Conservation (phyloP, 2,113 vertebrate genomes). For the Perca flavescens region DNA sequence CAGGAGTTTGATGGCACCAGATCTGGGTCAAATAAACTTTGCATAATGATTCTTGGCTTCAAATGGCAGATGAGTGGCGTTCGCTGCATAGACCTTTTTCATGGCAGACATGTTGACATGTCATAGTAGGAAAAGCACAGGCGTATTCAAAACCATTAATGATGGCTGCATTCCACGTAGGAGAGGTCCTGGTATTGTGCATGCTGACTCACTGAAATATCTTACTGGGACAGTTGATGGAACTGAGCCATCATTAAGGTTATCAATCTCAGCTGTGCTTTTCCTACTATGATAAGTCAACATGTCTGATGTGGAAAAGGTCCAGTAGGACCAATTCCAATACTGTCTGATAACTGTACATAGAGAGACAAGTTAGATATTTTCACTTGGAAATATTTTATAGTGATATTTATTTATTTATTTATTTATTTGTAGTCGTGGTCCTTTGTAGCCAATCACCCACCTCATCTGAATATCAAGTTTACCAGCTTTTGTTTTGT, state of each 20-base stretch:
- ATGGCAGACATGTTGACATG: too few species aligned
- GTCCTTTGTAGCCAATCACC: not conserved
- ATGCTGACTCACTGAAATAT: too few species aligned
- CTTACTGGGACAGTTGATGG: too few species aligned
- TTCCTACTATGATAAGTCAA: too few species aligned
- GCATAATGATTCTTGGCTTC: not conserved
- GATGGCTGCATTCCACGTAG: too few species aligned
- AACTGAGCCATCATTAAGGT: too few species aligned
- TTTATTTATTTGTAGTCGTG: not conserved
- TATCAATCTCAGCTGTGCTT: too few species aligned
- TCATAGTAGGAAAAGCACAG: too few species aligned
- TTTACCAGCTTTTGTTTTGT: not conserved
- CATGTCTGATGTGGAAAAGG: too few species aligned
- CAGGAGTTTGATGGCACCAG: slow-evolving; percentile 22
- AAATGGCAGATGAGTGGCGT: not conserved
- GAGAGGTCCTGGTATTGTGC: too few species aligned
- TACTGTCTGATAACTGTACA: not conserved
- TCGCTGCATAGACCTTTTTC: not conserved
- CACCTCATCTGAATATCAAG: not conserved
- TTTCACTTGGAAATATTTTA: not conserved
- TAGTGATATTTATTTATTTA: not conserved
- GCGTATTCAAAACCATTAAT: too few species aligned
- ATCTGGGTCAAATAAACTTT: slow-evolving; percentile 9
- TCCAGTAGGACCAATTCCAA: not conserved
- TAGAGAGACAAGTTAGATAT: not conserved